Percentiles rank a stretch among this genome's conserved stretches.
These are phyloP conservation scores for Mastomys coucha DNA, from an alignment of 2,113 vertebrate species.

Conservation along the genomic window DNA sequence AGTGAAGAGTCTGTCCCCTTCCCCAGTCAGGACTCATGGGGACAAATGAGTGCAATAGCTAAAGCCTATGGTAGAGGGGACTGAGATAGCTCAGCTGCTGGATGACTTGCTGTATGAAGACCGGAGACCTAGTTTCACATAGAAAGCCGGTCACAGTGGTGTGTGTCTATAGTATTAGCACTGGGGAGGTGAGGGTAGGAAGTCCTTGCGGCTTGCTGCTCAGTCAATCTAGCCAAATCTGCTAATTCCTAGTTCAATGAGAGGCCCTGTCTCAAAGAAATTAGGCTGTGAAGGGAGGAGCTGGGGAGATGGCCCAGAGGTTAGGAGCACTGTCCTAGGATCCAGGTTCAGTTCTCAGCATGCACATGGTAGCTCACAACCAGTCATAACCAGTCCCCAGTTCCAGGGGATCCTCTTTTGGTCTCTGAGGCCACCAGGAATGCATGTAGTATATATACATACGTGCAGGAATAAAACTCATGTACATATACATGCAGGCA, in stretches of 20 bases:
- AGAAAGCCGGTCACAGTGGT: background rate
- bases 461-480: background rate
- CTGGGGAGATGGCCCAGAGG: background rate
- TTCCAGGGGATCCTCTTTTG: background rate
- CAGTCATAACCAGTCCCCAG: background rate
- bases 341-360: background rate
- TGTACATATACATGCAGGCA: background rate
- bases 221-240: background rate
- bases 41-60: accelerated
- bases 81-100: background rate
- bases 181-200: background rate
- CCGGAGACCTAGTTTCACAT: background rate
- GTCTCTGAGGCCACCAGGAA: background rate
- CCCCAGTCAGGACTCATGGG: background rate
- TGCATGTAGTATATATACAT: background rate
- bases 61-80: background rate
- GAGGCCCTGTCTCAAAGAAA: background rate
- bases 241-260: background rate
- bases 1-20: accelerated
- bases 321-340: background rate
- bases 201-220: background rate
- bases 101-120: background rate
- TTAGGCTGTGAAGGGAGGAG: background rate
- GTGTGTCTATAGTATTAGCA: background rate
- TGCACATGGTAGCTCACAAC: too few relatives aligned